Evolutionary conservation across 2,888 invertebrate species (phyloP).

Genomic region (Tachina lurida): DNA sequence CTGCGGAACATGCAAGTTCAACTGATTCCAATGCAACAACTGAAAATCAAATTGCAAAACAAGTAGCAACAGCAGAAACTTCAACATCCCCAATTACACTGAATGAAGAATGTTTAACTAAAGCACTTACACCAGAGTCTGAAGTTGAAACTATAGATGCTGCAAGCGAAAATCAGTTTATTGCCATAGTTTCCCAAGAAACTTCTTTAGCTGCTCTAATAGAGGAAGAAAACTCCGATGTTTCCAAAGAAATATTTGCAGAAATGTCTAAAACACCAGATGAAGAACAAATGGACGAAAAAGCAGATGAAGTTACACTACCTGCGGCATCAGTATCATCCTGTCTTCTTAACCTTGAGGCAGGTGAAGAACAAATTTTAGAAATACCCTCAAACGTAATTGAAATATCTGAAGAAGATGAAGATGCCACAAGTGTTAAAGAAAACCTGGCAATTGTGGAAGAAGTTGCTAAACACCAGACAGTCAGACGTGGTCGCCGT

Average conservation of each 20-base stretch:
- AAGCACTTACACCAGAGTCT: not conserved
- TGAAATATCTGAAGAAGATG: not conserved
- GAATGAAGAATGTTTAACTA: not conserved
- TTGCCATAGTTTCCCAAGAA: not conserved
- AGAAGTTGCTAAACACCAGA: not conserved
- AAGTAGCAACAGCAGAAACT: not conserved
- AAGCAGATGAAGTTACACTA: not conserved
- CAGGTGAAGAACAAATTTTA: not conserved
- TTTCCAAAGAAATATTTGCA: conserved; percentile 8
- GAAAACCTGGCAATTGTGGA: not conserved
- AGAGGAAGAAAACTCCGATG: not conserved
- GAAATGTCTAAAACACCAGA: not conserved
- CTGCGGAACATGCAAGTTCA: not conserved
- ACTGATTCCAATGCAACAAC: not conserved
- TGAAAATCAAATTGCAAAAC: not conserved
- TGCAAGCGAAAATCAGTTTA: not conserved
- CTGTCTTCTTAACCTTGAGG: not conserved
- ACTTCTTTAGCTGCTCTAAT: not conserved
- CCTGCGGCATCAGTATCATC: not conserved
- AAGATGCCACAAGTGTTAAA: not conserved
- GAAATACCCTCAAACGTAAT: not conserved
- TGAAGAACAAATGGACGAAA: not conserved
- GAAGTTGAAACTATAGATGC: not conserved
- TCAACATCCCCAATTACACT: not conserved
- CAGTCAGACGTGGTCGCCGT: conserved; percentile 33